A percentile compares a stretch with the other conserved stretches of the same genome.
phyloP scores from a whole-genome alignment of 2,113 vertebrate species.

The Pangasianodon hypophthalmus region DNA sequence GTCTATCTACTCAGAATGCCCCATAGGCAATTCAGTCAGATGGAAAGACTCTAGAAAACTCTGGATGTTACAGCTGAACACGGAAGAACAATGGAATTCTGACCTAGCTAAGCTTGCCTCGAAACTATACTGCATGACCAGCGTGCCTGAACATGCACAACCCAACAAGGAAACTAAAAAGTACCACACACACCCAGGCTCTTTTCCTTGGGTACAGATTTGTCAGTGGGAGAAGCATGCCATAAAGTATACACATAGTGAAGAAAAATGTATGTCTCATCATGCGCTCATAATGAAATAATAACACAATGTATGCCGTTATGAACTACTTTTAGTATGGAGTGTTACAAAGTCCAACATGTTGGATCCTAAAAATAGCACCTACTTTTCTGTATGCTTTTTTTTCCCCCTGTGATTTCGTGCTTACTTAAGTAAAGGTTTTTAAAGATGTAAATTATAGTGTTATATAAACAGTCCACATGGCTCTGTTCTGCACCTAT shows the following conservation, averaged over 20 bases:
- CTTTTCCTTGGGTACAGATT: background rate
- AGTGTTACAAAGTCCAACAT: background rate
- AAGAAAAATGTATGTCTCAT: background rate
- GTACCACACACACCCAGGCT: conserved; percentile 38
- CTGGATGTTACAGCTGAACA: conserved; percentile 23
- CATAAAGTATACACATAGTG: background rate
- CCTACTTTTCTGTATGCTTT: background rate
- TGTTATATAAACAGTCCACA: conserved; percentile 19
- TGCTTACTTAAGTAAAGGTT: background rate
- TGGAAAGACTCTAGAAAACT: conserved; percentile 38
- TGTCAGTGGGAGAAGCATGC: conserved; percentile 15
- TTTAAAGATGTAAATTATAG: conserved; percentile 12
- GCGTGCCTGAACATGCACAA: conserved; percentile 60
- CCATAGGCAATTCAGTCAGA: background rate
- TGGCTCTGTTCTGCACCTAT: conserved; percentile 19
- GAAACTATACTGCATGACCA: conserved; percentile 47
- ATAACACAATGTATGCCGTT: background rate
- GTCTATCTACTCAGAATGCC: background rate
- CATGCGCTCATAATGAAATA: background rate
- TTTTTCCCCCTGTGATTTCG: background rate
- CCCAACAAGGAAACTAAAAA: conserved; percentile 66
- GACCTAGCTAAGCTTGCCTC: conserved; percentile 57
- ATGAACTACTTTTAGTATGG: background rate
- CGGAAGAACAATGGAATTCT: conserved; percentile 57
- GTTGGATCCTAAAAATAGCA: background rate